Conservation (phyloP, 2,888 invertebrate genomes). For the Tetragonula carbonaria region DNA sequence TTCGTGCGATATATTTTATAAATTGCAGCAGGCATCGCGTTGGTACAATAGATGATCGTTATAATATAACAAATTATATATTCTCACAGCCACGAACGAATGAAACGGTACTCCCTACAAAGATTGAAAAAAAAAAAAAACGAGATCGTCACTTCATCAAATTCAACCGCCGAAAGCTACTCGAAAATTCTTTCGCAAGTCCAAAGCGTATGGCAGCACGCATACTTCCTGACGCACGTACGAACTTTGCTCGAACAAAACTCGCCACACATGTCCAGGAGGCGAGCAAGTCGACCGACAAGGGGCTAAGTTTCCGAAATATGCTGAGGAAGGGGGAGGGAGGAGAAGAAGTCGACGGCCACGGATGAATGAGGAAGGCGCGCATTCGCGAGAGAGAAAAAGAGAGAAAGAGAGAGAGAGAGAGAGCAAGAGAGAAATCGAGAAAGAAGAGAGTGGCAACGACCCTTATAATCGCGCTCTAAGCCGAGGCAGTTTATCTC, state of each 20-base stretch:
- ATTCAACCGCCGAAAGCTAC: not conserved
- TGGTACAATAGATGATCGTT: too few species aligned
- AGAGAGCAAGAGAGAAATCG: not conserved
- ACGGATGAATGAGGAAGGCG: not conserved
- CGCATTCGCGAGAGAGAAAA: too few species aligned
- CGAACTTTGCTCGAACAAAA: not conserved
- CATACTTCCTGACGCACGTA: not conserved
- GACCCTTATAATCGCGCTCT: constrained; percentile 50
- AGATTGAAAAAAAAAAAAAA: too few species aligned
- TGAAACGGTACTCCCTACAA: too few species aligned
- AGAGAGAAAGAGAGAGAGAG: not conserved
- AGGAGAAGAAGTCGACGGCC: not conserved
- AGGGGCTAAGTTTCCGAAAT: constrained; percentile 4
- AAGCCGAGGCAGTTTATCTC: constrained; percentile 52
- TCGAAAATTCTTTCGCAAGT: not conserved
- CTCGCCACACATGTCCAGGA: not conserved
- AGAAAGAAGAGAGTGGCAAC: not conserved
- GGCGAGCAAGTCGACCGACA: not conserved
- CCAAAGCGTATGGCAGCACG: not conserved
- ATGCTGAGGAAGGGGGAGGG: not conserved
- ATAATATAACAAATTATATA: too few species aligned
- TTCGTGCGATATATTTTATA: too few species aligned
- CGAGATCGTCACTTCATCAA: not conserved
- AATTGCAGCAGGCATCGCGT: too few species aligned
- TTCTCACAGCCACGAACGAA: not conserved